A percentile compares a stretch with the other conserved stretches of the same genome.
phyloP scores from a whole-genome alignment of 2,797 vertebrate genomes.

The Numenius phaeopus region DNA sequence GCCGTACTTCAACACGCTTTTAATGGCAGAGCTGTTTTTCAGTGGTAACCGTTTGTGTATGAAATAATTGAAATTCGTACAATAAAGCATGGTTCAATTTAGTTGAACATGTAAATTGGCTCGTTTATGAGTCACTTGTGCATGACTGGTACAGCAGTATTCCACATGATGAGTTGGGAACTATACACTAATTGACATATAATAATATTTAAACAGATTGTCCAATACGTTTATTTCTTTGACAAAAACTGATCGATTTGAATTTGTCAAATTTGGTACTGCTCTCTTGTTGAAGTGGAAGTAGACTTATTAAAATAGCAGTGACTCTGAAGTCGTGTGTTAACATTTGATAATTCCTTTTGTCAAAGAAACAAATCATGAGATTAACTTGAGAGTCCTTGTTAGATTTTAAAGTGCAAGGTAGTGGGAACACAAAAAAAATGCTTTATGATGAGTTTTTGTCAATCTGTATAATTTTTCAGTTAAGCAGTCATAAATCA shows the following conservation, averaged over 20 bases:
- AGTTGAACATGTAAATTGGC: conserved; percentile 31
- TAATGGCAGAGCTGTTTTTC: not conserved
- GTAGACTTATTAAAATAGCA: not conserved
- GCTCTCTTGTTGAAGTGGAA: not conserved
- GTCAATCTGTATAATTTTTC: conserved; percentile 86
- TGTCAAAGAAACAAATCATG: conserved; percentile 38
- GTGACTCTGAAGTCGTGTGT: not conserved
- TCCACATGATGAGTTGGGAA: conserved; percentile 6
- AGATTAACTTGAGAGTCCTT: conserved; percentile 64
- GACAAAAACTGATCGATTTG: conserved; percentile 28
- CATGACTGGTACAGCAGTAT: not conserved
- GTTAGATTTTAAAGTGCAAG: conserved; percentile 65
- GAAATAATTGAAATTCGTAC: not conserved
- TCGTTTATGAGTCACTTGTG: conserved; percentile 42
- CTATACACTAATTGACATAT: not conserved
- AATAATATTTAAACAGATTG: conserved; percentile 21
- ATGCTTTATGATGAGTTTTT: conserved; percentile 75
- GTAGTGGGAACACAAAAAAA: conserved; percentile 74
- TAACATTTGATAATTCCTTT: conserved; percentile 63
- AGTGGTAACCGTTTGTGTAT: not conserved
- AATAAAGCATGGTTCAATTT: conserved; percentile 27
- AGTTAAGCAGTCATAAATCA: conserved; percentile 86
- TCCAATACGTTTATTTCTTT: conserved; percentile 4
- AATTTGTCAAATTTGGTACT: conserved; percentile 22
- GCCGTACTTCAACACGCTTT: not conserved